These are phyloP conservation scores for Lagopus leucura DNA, from an alignment of 2,113 vertebrate genomes.

Conservation along the genomic window DNA sequence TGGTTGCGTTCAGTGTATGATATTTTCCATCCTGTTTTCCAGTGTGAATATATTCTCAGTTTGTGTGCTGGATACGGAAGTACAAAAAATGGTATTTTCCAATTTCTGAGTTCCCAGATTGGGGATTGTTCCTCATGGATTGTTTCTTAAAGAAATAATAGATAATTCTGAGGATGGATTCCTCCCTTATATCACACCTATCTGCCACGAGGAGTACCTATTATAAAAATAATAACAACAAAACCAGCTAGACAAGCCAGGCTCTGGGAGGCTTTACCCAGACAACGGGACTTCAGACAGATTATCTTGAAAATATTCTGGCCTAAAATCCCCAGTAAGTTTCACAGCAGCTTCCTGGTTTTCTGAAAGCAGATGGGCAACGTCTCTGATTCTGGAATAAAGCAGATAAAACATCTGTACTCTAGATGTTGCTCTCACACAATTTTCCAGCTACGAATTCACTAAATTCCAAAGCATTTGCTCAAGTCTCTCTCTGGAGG, in stretches of 20 bases:
- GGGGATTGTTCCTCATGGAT: not conserved
- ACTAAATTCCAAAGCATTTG: not conserved
- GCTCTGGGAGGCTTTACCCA: not conserved
- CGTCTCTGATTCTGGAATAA: not conserved
- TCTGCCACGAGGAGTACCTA: not conserved
- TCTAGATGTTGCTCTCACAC: conserved; percentile 26
- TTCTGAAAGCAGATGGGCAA: not conserved
- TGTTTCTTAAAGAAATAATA: not conserved
- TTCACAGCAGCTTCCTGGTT: not conserved
- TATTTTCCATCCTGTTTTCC: not conserved
- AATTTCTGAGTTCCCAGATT: not conserved
- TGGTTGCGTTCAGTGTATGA: not conserved
- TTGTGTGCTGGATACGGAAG: not conserved
- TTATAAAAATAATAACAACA: not conserved
- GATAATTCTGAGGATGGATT: not conserved
- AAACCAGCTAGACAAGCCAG: not conserved
- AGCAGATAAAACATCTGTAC: not conserved
- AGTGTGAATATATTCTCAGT: not conserved
- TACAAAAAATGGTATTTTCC: not conserved
- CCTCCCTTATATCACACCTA: not conserved
- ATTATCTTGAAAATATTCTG: not conserved
- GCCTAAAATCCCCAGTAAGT: not conserved
- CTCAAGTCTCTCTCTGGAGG: not conserved
- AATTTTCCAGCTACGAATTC: not conserved
- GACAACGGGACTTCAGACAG: not conserved